These are phyloP conservation scores for Talpa occidentalis DNA, from an alignment of 2,113 vertebrate species.

Conservation along the genomic window DNA sequence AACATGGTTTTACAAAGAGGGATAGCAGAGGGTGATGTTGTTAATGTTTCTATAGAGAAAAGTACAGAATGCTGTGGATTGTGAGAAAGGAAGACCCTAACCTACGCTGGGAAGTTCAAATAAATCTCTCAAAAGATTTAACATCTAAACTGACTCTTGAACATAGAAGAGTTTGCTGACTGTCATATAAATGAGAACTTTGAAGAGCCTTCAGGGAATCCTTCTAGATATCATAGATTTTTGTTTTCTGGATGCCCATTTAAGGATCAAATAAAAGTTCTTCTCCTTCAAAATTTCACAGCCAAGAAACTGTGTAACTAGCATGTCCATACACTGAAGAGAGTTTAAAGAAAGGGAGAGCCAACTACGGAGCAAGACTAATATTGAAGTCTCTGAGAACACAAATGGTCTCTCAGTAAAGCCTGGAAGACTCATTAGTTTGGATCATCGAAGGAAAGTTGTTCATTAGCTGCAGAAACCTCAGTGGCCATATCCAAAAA, in stretches of 20 bases:
- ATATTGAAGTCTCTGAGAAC: not conserved
- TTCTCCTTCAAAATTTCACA: not conserved
- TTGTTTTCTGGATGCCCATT: not conserved
- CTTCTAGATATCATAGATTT: not conserved
- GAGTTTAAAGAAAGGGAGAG: not conserved
- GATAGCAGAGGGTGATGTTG: not conserved
- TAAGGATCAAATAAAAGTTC: not conserved
- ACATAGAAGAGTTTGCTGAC: not conserved
- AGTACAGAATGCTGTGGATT: accelerated
- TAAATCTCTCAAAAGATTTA: no score
- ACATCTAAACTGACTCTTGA: not conserved
- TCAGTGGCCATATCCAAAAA: not conserved
- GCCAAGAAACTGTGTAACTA: not conserved
- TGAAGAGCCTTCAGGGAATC: not conserved
- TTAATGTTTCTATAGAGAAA: not conserved
- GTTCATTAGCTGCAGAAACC: not conserved
- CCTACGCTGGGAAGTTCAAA: not conserved
- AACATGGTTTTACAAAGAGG: not conserved
- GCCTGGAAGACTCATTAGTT: no score
- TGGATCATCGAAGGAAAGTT: not conserved
- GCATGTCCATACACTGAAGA: not conserved
- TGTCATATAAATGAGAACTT: not conserved
- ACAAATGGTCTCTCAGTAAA: not conserved
- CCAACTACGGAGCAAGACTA: accelerated
- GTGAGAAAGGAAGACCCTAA: not conserved